Conservation (phyloP, 2,797 vertebrate species). For the Hydrolagus colliei region DNA sequence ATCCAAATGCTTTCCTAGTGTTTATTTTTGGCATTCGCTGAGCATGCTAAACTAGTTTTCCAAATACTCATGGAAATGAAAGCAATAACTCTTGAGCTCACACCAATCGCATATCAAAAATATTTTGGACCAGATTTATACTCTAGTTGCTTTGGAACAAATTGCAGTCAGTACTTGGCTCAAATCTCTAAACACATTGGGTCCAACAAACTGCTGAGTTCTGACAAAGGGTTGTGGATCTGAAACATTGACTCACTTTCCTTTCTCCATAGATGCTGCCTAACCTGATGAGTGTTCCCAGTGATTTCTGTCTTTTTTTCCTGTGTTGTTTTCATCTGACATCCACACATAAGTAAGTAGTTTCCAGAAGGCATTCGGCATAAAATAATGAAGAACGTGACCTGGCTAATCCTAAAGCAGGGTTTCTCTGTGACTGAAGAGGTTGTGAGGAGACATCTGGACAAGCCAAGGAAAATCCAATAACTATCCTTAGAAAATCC, state of each 20-base stretch:
- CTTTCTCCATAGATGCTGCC: too few relatives aligned
- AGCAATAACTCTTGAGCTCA: constrained; percentile 41
- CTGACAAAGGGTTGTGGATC: too few relatives aligned
- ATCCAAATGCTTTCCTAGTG: constrained; percentile 59
- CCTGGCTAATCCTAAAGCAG: too few relatives aligned
- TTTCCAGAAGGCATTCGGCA: too few relatives aligned
- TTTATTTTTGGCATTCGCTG: constrained; percentile 52
- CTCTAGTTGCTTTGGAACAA: background rate
- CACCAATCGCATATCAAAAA: constrained; percentile 35
- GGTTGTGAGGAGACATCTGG: too few relatives aligned
- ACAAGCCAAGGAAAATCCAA: too few relatives aligned
- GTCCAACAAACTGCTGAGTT: background rate
- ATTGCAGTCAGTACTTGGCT: background rate
- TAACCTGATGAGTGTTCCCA: too few relatives aligned
- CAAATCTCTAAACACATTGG: background rate
- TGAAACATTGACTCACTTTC: too few relatives aligned
- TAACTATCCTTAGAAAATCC: too few relatives aligned
- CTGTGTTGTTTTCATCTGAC: background rate
- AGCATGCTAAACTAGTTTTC: constrained; percentile 20
- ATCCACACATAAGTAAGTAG: background rate
- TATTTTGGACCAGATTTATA: constrained; percentile 36
- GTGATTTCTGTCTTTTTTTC: background rate
- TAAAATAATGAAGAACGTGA: too few relatives aligned
- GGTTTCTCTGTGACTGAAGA: too few relatives aligned
- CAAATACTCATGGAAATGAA: constrained; percentile 25